Conservation (phyloP, 1,140 invertebrate species). For the Paraescarpia echinospica region DNA sequence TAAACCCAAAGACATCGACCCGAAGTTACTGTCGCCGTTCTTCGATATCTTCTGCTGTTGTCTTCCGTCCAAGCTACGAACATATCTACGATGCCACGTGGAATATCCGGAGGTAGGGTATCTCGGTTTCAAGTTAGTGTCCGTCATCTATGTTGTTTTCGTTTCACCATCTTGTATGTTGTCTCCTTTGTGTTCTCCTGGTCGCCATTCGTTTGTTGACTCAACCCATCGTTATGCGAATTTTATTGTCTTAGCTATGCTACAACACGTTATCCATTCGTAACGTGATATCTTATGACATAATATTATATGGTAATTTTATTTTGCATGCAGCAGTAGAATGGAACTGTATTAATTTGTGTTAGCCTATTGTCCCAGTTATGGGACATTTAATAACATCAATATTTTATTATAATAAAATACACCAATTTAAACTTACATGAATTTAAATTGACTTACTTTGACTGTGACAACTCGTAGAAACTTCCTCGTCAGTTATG, state of each 20-base stretch:
- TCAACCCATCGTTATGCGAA: not conserved
- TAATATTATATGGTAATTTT: no score
- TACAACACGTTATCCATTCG: no score
- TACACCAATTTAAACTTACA: no score
- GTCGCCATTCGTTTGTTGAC: not conserved
- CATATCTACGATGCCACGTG: not conserved
- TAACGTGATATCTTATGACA: no score
- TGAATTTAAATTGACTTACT: no score
- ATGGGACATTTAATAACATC: no score
- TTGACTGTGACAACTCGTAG: no score
- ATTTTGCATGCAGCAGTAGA: no score
- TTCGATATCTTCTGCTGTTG: slow-evolving; percentile 37
- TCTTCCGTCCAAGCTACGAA: slow-evolving; percentile 2
- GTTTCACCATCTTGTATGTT: not conserved
- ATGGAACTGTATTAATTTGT: no score
- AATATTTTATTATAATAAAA: no score
- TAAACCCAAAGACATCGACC: slow-evolving; percentile 41
- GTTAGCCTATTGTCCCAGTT: no score
- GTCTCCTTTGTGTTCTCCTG: not conserved
- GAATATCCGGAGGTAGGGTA: not conserved
- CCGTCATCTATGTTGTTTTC: not conserved
- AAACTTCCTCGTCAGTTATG: no score
- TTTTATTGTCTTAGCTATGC: not conserved
- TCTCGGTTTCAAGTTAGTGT: not conserved
- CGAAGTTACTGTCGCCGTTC: slow-evolving; percentile 46